A percentile compares a stretch with the other conserved stretches of the same genome.
phyloP scores from a whole-genome alignment of 2,888 invertebrate species.

The Chrysopilus asiliformis region DNA sequence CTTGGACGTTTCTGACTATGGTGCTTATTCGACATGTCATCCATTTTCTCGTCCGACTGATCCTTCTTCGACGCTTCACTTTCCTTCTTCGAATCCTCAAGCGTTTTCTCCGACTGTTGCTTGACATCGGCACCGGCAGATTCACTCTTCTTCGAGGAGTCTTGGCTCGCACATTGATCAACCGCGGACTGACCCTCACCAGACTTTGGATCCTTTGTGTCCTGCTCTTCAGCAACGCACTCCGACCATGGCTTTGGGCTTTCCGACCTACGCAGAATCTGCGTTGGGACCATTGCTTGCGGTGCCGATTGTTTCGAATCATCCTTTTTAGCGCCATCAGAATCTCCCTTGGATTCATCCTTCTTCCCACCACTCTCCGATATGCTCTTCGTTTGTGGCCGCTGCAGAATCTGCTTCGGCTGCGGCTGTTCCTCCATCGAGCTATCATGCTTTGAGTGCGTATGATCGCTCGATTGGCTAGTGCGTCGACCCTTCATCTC shows the following conservation, averaged over 20 bases:
- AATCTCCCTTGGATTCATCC: slow-evolving; percentile 17
- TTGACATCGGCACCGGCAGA: slow-evolving; percentile 19
- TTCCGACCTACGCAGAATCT: slow-evolving; percentile 32
- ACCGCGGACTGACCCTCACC: slow-evolving; percentile 15
- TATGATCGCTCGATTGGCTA: slow-evolving; percentile 28
- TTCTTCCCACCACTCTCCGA: slow-evolving; percentile 19
- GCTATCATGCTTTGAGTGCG: slow-evolving; percentile 10
- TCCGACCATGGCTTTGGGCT: slow-evolving; percentile 15
- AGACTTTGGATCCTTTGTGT: background rate
- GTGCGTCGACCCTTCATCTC: slow-evolving; percentile 28
- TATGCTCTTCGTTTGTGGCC: slow-evolving; percentile 20
- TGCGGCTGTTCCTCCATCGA: slow-evolving; percentile 28
- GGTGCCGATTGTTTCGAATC: slow-evolving; percentile 7
- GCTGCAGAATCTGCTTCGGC: slow-evolving; percentile 33
- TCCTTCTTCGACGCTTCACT: slow-evolving; percentile 19
- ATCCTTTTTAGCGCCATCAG: slow-evolving; percentile 20
- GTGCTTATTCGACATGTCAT: slow-evolving; percentile 3
- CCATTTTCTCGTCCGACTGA: slow-evolving; percentile 7
- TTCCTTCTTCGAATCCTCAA: slow-evolving; percentile 1
- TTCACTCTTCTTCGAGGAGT: slow-evolving; percentile 28
- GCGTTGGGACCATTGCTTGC: slow-evolving; percentile 24
- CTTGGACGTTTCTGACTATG: slow-evolving; percentile 23
- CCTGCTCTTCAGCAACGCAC: slow-evolving; percentile 8
- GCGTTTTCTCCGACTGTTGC: background rate
- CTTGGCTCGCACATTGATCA: slow-evolving; percentile 20